Percentiles rank a stretch among this genome's conserved stretches.
phyloP scores from a whole-genome alignment of 2,888 invertebrate genomes.

The Philhelius pedissequus region DNA sequence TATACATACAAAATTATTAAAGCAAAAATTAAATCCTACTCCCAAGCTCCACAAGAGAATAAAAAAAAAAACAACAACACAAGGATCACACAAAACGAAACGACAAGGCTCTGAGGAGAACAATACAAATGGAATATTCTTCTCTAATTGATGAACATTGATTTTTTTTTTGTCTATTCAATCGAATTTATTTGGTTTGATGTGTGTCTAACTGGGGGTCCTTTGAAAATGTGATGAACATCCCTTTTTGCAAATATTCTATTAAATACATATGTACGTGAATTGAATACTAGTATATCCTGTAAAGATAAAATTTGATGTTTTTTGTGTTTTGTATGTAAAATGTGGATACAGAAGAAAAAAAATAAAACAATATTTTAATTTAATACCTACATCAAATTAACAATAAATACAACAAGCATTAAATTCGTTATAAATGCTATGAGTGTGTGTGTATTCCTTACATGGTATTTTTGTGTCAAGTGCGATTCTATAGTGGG shows the following conservation, averaged over 20 bases:
- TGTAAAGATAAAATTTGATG: not conserved
- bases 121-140: conserved; percentile 29
- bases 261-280: not conserved
- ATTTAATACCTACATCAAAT: not conserved
- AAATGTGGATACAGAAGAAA: not conserved
- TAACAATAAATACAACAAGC: not conserved
- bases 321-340: not conserved
- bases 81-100: conserved; percentile 32
- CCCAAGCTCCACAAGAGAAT: not conserved
- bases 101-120: conserved; percentile 6
- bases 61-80: not conserved
- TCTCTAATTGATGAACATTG: conserved; percentile 61
- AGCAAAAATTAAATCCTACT: conserved; percentile 19
- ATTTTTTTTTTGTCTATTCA: conserved; percentile 33
- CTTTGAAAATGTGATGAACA: conserved; percentile 16
- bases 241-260: not conserved
- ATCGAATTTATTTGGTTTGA: not conserved
- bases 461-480: not conserved
- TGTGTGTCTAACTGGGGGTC: conserved; percentile 14
- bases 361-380: not conserved
- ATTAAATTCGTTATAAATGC: conserved; percentile 25
- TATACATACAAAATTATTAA: conserved; percentile 25
- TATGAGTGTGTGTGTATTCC: not conserved
- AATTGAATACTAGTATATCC: not conserved
- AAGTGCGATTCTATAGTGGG: not conserved